Percentiles rank a stretch among this genome's conserved stretches.
phyloP scores from a whole-genome alignment of 2,888 invertebrate genomes.

The Monochamus alternatus region DNA sequence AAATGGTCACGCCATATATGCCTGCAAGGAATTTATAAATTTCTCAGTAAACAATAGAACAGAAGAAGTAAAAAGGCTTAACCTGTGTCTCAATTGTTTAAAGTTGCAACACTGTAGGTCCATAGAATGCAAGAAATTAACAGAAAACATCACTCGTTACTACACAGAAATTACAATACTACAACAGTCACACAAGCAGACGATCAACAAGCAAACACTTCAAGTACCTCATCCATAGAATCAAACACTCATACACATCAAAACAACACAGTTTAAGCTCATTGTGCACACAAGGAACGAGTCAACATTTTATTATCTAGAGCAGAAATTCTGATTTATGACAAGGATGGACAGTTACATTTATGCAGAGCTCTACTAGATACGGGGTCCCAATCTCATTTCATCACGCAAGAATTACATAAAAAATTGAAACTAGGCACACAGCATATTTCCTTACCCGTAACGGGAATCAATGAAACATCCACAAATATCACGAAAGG shows the following conservation, averaged over 20 bases:
- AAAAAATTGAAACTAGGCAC: background rate
- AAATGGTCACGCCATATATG: background rate
- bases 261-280: conserved; percentile 7
- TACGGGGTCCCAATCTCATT: conserved; percentile 4
- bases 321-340: conserved; percentile 9
- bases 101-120: background rate
- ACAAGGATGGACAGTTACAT: background rate
- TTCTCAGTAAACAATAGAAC: background rate
- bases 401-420: conserved; percentile 15
- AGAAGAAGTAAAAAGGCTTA: background rate
- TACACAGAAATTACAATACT: background rate
- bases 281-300: background rate
- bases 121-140: background rate
- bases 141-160: background rate
- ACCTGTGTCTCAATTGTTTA: background rate
- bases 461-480: conserved; percentile 4
- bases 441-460: background rate
- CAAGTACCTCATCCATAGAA: background rate
- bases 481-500: conserved; percentile 1
- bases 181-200: background rate
- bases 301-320: background rate
- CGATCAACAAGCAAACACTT: background rate
- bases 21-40: background rate
- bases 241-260: background rate
- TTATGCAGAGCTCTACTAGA: conserved; percentile 7